These are phyloP conservation scores for Vespertilio murinus DNA, from an alignment of 2,797 vertebrate genomes.

Conservation along the genomic window DNA sequence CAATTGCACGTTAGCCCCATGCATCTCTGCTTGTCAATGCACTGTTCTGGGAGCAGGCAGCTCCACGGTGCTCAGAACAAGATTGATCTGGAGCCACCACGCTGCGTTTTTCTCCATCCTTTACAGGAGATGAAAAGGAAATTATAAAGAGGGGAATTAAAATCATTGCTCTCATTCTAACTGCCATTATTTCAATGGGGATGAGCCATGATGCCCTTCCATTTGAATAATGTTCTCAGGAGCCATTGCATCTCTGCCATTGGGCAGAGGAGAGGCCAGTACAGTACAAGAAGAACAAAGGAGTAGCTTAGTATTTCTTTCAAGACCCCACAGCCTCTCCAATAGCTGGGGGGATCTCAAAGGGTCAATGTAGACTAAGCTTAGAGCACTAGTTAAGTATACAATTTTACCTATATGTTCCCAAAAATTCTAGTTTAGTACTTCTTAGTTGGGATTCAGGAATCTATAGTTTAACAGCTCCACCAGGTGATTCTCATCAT, in stretches of 20 bases:
- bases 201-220: background rate
- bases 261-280: background rate
- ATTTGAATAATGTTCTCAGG: constrained; percentile 46
- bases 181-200: constrained; percentile 70
- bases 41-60: constrained; percentile 27
- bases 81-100: constrained; percentile 48
- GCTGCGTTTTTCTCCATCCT: constrained; percentile 71
- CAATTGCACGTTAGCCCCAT: constrained; percentile 74
- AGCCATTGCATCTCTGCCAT: background rate
- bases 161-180: constrained; percentile 77
- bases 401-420: no score
- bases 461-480: no score
- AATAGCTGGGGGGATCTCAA: background rate
- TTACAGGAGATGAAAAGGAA: constrained; percentile 74
- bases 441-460: no score
- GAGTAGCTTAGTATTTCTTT: background rate
- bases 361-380: background rate
- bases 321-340: background rate
- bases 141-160: constrained; percentile 77
- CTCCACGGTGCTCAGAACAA: background rate
- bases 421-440: no score
- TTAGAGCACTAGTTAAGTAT: no score
- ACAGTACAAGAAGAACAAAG: background rate
- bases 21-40: constrained; percentile 76
- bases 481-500: no score